These are phyloP conservation scores for Neosilurus mollespiculum DNA, from an alignment of 2,797 vertebrate genomes.

Conservation along the genomic window DNA sequence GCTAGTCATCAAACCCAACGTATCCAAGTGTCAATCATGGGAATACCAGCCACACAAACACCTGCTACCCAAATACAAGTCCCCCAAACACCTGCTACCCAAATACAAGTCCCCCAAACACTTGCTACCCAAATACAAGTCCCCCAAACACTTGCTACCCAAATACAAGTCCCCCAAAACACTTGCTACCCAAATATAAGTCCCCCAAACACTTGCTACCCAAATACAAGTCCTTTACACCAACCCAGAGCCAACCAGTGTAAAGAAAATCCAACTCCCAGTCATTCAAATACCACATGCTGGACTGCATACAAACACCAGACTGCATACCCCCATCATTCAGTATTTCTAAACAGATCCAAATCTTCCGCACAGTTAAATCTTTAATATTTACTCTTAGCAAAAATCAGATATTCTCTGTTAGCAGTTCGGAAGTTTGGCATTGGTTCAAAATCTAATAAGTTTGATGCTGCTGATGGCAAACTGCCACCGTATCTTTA, in stretches of 20 bases:
- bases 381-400: not conserved
- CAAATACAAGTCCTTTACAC: not conserved
- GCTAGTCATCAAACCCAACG: not conserved
- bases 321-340: not conserved
- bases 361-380: not conserved
- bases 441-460: not conserved
- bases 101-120: not conserved
- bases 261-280: not conserved
- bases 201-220: not conserved
- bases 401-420: not conserved
- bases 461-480: not conserved
- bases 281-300: not conserved
- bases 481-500: not conserved
- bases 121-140: not conserved
- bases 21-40: not conserved
- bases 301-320: not conserved
- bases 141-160: not conserved
- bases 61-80: not conserved
- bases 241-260: not conserved
- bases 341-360: not conserved
- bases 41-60: not conserved
- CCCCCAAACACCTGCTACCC: not conserved
- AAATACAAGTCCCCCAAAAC: not conserved
- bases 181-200: not conserved
- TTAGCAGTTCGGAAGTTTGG: not conserved